Conservation (phyloP, 2,113 vertebrate species). For the Zosterops pallidus region DNA sequence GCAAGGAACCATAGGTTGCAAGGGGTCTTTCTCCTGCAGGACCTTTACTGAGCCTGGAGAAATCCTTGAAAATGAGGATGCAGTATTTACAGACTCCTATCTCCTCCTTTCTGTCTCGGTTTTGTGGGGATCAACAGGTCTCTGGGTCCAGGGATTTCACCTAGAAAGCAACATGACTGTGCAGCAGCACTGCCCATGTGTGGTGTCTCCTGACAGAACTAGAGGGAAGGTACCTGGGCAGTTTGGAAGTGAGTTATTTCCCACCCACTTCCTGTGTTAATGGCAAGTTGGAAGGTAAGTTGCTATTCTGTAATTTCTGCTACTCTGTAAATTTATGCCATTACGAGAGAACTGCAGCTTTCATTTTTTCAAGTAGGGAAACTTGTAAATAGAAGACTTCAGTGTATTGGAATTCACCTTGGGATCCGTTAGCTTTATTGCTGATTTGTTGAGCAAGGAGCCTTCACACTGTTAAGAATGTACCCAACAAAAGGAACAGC, state of each 20-base stretch:
- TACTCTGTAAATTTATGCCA: background rate
- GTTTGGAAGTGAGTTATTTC: background rate
- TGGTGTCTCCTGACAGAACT: background rate
- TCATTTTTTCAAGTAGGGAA: background rate
- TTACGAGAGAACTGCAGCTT: background rate
- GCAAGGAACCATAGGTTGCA: rapidly evolving
- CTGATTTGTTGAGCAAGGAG: background rate
- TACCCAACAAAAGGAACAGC: background rate
- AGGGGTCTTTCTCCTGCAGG: background rate
- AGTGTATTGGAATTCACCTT: background rate
- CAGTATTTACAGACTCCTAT: background rate
- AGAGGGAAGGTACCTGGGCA: background rate
- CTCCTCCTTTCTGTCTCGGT: background rate
- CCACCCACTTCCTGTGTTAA: background rate
- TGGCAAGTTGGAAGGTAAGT: background rate
- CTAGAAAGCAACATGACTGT: background rate
- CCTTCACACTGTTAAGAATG: background rate
- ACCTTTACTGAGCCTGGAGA: background rate
- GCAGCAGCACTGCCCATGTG: background rate
- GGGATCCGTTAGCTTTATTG: background rate
- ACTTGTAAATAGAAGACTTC: background rate
- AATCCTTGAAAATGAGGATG: background rate
- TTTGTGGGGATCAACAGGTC: background rate
- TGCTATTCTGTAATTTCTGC: background rate
- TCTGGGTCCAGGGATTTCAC: background rate